A percentile compares a stretch with the other conserved stretches of the same genome.
These are phyloP conservation scores for Lonchura striata DNA, from an alignment of 2,113 vertebrate species.

Conservation along the genomic window DNA sequence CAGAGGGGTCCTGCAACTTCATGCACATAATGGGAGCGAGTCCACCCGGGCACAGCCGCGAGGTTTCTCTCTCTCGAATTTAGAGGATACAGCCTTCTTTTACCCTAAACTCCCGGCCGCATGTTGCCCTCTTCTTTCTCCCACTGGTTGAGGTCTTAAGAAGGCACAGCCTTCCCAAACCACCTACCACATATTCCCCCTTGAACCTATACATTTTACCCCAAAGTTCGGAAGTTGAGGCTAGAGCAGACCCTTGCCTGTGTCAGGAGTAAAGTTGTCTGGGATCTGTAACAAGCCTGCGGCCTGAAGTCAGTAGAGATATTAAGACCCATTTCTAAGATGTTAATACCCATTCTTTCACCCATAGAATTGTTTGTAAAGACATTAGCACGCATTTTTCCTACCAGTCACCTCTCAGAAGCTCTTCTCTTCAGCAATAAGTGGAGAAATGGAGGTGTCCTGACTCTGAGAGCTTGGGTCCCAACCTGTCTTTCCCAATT, in stretches of 20 bases:
- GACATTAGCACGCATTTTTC: background rate
- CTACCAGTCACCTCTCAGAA: background rate
- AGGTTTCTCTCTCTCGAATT: background rate
- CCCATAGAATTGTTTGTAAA: background rate
- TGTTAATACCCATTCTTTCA: background rate
- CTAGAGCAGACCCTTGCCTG: no score
- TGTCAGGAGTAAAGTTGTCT: background rate
- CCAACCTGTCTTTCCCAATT: background rate
- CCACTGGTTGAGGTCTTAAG: background rate
- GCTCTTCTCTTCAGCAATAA: background rate
- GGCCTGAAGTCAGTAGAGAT: background rate
- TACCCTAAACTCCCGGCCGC: background rate
- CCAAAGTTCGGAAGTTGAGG: background rate
- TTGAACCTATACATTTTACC: background rate
- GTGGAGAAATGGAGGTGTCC: background rate
- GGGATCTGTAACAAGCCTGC: background rate
- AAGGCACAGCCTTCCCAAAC: background rate
- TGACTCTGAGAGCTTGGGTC: background rate
- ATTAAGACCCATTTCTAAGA: background rate
- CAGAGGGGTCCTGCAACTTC: background rate
- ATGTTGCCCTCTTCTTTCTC: background rate
- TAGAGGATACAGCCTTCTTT: background rate
- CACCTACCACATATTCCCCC: fast-evolving
- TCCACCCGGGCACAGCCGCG: fast-evolving
- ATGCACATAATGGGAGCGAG: no score